Base-by-base conservation (phyloP, 2,888 invertebrate genomes). In the Orchesella flavescens region DNA sequence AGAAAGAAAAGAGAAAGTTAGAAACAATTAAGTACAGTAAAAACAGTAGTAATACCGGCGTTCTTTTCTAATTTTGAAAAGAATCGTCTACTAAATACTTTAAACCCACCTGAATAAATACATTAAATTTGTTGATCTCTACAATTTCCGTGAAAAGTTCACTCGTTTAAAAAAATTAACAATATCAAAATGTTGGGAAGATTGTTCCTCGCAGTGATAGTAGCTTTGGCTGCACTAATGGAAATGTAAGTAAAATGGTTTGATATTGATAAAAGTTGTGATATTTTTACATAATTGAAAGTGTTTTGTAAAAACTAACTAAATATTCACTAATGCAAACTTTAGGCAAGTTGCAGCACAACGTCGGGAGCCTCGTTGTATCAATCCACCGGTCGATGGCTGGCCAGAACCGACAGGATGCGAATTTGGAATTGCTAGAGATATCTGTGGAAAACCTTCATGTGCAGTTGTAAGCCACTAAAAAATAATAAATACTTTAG, bases 401-500 rank as follows among this genome's bases (percentile, higher is more conserved):
- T 78, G 71, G 69, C 49, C 71, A 1, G 44, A 78, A 61, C 78
- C 78, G 21, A 71, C 49, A n/a, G 78, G 71, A 19, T 78, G 78
- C n/a, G 24, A 24, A n/a, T 78, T 43, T 49, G 78, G 78, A 24
- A 61, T 78, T 23, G 78, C 23, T 44, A 21, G 71, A 61, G 78
- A 78, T 21, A 24, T 78, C 23, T 78, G 78, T 71, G 78, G 71
- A 9, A 78, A 63, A 63, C 78, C 63, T 13, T 78, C 78, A 59
- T 78, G 78, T 49, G 78, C 78, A 21, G 61, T 71, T 46, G 78
- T 78, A 77, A 65, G 49, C 24, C 44, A 59, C 19, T 44, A 34
- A 3, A 24, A 17, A 17, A 43, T 44, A 15, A 43, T 43, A n/a
- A 17, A 10, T 4, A 5, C 7, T 4, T 21, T 21, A 19, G 5